Evolutionary conservation across 2,113 vertebrate genomes (phyloP).

Genomic region (Halichoerus grypus): DNA sequence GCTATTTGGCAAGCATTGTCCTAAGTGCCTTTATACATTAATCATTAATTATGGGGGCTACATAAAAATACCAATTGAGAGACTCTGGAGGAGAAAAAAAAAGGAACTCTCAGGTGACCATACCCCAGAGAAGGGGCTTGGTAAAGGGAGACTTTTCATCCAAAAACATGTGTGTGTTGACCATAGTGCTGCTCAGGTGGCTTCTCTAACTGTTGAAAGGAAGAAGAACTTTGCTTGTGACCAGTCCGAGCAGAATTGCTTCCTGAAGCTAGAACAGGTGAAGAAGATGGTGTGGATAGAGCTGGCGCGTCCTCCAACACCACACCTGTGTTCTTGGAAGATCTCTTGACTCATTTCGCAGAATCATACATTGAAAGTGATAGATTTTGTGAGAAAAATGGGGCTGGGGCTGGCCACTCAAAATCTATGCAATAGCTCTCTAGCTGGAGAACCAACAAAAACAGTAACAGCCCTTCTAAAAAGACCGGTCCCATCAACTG

Average conservation of each 20-base stretch:
- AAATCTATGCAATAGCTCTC: not conserved
- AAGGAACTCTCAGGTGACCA: not conserved
- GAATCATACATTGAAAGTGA: not conserved
- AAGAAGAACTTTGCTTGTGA: not conserved
- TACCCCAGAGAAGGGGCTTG: not conserved
- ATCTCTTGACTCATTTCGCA: fast-evolving
- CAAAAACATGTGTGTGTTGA: not conserved
- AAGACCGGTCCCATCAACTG: not conserved
- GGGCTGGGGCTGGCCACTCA: not conserved
- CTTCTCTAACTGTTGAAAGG: not conserved
- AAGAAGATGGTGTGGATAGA: not conserved
- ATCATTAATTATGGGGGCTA: not conserved
- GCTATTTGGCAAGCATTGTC: not conserved
- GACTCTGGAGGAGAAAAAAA: not conserved
- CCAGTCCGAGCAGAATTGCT: not conserved
- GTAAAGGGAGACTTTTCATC: not conserved
- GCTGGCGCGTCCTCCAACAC: fast-evolving
- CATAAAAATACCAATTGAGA: not conserved
- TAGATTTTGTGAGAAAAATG: not conserved
- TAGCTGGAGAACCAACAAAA: not conserved
- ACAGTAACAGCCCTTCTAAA: not conserved
- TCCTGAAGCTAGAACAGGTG: not conserved
- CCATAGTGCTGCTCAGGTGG: not conserved
- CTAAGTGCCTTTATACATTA: not conserved
- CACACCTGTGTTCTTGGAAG: not conserved